phyloP scores from a whole-genome alignment of 1,140 invertebrate species.

The Asobara japonica region DNA sequence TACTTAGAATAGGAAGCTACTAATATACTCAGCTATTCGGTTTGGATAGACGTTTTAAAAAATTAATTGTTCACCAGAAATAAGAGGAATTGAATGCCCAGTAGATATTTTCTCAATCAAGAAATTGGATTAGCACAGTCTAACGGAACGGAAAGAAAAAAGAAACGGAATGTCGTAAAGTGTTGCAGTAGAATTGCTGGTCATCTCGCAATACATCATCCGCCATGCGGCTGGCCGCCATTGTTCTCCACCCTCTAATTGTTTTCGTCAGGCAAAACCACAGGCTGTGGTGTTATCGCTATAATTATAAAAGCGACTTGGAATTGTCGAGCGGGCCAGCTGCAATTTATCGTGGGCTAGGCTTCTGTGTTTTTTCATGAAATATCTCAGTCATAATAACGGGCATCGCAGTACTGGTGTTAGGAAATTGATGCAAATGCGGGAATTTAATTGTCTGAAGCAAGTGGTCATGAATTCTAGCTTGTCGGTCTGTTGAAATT shows the following conservation, averaged over 20 bases:
- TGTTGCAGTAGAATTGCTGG: constrained; percentile 22
- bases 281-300: constrained; percentile 12
- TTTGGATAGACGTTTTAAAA: no score
- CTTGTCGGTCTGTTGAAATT: no score
- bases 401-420: constrained; percentile 24
- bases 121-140: neutral
- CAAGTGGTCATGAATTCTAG: no score
- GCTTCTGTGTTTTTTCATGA: constrained; percentile 21
- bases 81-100: no score
- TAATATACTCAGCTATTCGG: no score
- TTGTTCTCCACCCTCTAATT: constrained; percentile 38
- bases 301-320: constrained; percentile 30
- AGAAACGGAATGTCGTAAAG: neutral
- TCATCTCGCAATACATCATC: constrained; percentile 31
- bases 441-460: no score
- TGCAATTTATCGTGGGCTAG: neutral
- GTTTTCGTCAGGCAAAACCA: constrained; percentile 29
- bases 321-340: neutral
- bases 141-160: neutral
- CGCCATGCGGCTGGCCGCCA: constrained; percentile 12
- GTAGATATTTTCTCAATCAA: neutral
- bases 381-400: constrained; percentile 28
- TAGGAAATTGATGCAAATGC: constrained; percentile 8
- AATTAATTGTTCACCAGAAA: no score
- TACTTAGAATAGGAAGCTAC: no score